Conservation (phyloP, 1,140 invertebrate species). For the Trigoniulus corallinus region DNA sequence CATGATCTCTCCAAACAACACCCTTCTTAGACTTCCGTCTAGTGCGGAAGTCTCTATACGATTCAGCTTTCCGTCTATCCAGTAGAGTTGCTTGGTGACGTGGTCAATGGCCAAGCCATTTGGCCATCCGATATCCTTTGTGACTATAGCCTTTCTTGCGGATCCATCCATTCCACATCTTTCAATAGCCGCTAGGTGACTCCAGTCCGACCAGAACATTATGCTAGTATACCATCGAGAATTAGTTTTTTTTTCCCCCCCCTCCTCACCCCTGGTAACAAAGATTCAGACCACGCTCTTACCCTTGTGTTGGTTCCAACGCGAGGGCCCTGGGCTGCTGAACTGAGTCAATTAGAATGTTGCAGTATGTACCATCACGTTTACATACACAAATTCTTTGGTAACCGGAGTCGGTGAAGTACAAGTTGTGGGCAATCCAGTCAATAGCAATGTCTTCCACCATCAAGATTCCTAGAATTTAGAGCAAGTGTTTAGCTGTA, state of each 20-base stretch:
- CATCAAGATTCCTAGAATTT: conserved; percentile 40
- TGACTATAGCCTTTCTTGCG: conserved; percentile 54
- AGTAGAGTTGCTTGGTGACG: conserved; percentile 31
- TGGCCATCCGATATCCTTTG: conserved; percentile 48
- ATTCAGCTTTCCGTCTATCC: conserved; percentile 31
- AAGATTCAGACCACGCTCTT: conserved; percentile 6
- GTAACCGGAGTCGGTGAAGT: conserved; percentile 55
- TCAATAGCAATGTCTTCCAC: conserved; percentile 63
- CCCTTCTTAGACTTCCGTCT: conserved; percentile 25
- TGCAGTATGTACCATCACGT: conserved; percentile 39
- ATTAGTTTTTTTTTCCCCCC: too few species aligned
- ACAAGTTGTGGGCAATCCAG: conserved; percentile 60
- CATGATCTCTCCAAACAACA: conserved; percentile 13
- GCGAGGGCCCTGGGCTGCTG: conserved; percentile 22
- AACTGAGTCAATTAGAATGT: conserved; percentile 28
- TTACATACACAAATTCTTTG: conserved; percentile 56
- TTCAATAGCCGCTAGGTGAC: conserved; percentile 48
- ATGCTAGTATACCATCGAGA: conserved; percentile 40
- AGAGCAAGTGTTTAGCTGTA: too few species aligned
- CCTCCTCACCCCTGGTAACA: too few species aligned
- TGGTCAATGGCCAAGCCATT: conserved; percentile 48
- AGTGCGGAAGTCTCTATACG: conserved; percentile 36
- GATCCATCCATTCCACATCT: conserved; percentile 71
- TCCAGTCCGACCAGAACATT: conserved; percentile 80
- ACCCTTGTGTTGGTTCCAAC: conserved; percentile 23